phyloP scores from a whole-genome alignment of 2,797 vertebrate genomes.

The Coluber constrictor region DNA sequence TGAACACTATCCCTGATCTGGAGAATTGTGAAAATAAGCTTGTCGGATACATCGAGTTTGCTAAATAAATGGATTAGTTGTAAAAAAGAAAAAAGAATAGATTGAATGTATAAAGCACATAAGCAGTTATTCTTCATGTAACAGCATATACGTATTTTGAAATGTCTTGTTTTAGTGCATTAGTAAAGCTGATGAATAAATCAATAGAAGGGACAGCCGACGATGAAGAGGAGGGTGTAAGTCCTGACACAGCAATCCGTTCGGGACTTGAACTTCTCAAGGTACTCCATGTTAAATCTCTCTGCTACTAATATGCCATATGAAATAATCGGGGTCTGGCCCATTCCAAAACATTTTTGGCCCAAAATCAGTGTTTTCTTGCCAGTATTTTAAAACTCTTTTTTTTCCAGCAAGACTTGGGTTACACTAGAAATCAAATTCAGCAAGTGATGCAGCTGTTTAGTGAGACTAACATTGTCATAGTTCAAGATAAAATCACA shows the following conservation, averaged over 20 bases:
- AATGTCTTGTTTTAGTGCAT: slow-evolving; percentile 75
- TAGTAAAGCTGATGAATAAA: slow-evolving; percentile 98
- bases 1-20: not conserved
- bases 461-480: not conserved
- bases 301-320: not conserved
- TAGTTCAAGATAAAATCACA: not conserved
- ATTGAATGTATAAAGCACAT: not conserved
- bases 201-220: slow-evolving; percentile 97
- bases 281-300: slow-evolving; percentile 69
- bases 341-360: not conserved
- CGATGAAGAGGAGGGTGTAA: slow-evolving; percentile 97
- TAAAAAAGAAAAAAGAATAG: not conserved
- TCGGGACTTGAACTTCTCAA: slow-evolving; percentile 97
- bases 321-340: not conserved
- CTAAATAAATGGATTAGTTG: not conserved
- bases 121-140: not conserved
- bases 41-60: not conserved
- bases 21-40: not conserved
- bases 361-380: not conserved
- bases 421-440: not conserved
- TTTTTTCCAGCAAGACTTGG: not conserved
- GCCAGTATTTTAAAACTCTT: not conserved
- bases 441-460: not conserved
- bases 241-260: slow-evolving; percentile 95
- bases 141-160: not conserved